Conservation (phyloP, 1,140 invertebrate species). For the Cherax destructor region DNA sequence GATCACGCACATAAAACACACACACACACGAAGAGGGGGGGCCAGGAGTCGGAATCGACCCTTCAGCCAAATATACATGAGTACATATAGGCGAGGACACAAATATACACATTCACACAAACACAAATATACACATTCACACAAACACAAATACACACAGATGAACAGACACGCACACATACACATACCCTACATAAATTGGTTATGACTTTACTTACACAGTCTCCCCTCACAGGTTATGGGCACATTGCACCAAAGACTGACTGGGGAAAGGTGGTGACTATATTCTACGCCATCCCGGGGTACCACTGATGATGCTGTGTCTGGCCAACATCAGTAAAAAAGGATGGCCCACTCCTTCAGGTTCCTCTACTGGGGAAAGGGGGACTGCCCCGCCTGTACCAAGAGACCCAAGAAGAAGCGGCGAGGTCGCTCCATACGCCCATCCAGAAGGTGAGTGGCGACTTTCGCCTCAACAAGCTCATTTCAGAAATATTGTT, state of each 20-base stretch:
- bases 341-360: conserved; percentile 96
- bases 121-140: too few relatives aligned
- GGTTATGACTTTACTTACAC: too few relatives aligned
- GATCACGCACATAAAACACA: background rate
- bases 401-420: conserved; percentile 82
- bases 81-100: too few relatives aligned
- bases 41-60: too few relatives aligned
- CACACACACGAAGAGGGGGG: background rate
- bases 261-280: conserved; percentile 92
- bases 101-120: too few relatives aligned
- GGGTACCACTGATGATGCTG: conserved; percentile 95
- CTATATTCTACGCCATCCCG: conserved; percentile 96
- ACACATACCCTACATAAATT: too few relatives aligned
- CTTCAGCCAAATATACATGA: too few relatives aligned
- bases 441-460: conserved; percentile 44
- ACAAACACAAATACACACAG: too few relatives aligned
- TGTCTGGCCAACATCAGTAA: conserved; percentile 97
- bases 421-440: conserved; percentile 42
- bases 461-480: background rate
- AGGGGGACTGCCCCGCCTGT: conserved; percentile 88
- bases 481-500: background rate
- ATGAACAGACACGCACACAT: too few relatives aligned
- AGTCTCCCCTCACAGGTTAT: conserved; percentile 83
- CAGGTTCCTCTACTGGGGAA: conserved; percentile 77
- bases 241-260: conserved; percentile 97